phyloP scores from a whole-genome alignment of 2,113 vertebrate species.

The Synchiropus splendidus region DNA sequence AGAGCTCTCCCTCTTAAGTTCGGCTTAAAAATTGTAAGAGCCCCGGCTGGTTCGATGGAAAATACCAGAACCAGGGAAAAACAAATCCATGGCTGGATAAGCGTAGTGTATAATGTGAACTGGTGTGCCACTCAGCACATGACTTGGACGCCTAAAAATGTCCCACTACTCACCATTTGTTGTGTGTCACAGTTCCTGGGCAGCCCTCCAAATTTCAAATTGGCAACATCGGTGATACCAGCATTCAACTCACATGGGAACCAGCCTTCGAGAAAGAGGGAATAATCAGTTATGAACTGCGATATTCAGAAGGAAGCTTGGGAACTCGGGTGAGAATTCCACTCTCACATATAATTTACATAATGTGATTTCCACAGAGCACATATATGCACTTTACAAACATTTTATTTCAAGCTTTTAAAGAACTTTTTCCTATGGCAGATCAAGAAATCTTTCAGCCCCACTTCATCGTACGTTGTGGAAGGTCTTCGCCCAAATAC shows the following conservation, averaged over 20 bases:
- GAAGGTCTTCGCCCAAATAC: constrained; percentile 88
- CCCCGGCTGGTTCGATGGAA: no score
- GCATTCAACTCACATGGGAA: constrained; percentile 85
- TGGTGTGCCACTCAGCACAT: neutral
- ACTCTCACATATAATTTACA: no score
- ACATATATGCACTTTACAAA: no score
- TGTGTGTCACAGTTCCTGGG: constrained; percentile 75
- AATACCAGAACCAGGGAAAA: no score
- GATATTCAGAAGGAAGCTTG: constrained; percentile 74
- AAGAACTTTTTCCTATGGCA: constrained; percentile 37
- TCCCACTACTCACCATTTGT: neutral
- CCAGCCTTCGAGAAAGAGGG: constrained; percentile 83
- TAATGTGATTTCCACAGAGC: no score
- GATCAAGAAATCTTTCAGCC: constrained; percentile 82
- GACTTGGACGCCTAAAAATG: neutral
- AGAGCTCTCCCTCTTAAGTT: no score
- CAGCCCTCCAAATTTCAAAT: constrained; percentile 92
- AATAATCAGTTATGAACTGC: constrained; percentile 86
- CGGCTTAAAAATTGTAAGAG: no score
- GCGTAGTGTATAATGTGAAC: no score
- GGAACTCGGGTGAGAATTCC: constrained; percentile 69
- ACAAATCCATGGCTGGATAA: no score
- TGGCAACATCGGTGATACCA: constrained; percentile 85
- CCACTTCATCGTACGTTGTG: constrained; percentile 76
- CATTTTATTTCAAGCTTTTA: no score